Base-by-base conservation (phyloP, 2,888 invertebrate genomes). In the Vanessa cardui region DNA sequence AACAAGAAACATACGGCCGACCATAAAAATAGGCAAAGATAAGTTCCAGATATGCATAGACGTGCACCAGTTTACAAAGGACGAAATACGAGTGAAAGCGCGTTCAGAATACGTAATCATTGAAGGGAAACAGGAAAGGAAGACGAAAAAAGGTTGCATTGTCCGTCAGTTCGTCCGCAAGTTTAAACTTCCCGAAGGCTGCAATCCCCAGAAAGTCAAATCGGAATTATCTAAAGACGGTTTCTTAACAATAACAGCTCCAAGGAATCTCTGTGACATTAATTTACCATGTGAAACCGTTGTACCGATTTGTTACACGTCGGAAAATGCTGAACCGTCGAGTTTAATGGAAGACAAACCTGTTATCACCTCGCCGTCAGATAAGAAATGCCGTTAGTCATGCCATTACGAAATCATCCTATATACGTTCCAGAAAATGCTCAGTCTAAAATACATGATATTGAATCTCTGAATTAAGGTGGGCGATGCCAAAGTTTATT, bases 41-140 rank as follows among this genome's bases (percentile, higher is more conserved):
- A 82, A 75, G 49, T 91, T 91, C 69, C 80, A 89, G 67, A n/a
- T 92, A 6, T 79, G 76, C 0, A n/a, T 92, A 6, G 84, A 91
- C 54, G 85, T 91, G 0, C 80, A 80, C 15, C 77, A 83, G 20
- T 91, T 82, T 68, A 78, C 75, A 2, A 86, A 82, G 66, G 86
- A 90, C 15, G 91, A 92, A 67, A 78, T 92, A 12, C 74, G 83
- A 12, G 88, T 91, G 0, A 90, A 88, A 69, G 91, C 89, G 0
- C 76, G 83, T 0, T 77, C 82, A 2, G 86, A 89, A n/a, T 87
- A 83, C 64, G 81, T 92, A 0, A 70, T 87, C 0, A 82, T 92
- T 6, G 88, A 92, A 79, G 92, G 92, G 0, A 90, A 89, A 68
- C 87, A 89, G n/a, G 91, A 90, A 47, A 81, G 81, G 21, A 81